These are phyloP conservation scores for Orientallactaga bullata DNA, from an alignment of 2,113 vertebrate genomes.

Conservation along the genomic window DNA sequence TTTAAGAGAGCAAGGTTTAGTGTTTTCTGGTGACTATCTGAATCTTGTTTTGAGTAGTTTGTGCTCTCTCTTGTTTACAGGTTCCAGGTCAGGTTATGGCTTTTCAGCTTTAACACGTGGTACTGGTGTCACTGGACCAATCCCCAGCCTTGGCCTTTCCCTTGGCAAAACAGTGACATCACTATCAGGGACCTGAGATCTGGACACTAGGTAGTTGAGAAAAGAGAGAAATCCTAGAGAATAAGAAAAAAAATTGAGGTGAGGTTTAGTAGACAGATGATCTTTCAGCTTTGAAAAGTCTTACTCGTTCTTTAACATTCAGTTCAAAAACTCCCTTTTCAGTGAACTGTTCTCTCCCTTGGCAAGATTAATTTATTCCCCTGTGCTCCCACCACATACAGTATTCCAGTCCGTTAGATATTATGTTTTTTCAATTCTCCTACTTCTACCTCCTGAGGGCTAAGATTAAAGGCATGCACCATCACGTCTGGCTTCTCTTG, in stretches of 20 bases:
- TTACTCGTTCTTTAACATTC: not conserved
- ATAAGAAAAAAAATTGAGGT: constrained; percentile 32
- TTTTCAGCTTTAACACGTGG: not conserved
- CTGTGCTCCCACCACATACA: not conserved
- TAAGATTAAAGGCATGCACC: too few species aligned
- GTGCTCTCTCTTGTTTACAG: not conserved
- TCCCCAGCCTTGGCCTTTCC: constrained; percentile 48
- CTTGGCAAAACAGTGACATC: not conserved
- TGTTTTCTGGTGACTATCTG: not conserved
- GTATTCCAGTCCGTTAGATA: constrained; percentile 14
- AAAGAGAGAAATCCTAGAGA: constrained; percentile 67
- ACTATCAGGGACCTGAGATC: not conserved
- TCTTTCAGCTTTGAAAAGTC: constrained; percentile 38
- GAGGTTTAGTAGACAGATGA: not conserved
- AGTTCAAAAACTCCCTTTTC: constrained; percentile 2
- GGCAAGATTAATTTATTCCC: not conserved
- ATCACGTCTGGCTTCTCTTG: not conserved
- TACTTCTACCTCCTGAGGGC: too few species aligned
- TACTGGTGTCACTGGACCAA: constrained; percentile 40
- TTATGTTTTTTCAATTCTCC: too few species aligned
- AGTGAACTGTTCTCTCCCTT: not conserved
- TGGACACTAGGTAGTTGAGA: constrained; percentile 60
- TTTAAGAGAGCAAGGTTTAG: not conserved
- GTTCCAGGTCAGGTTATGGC: not conserved
- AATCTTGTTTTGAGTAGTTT: not conserved